Evolutionary conservation across 2,888 invertebrate species (phyloP), one percentile per base, ranked within the genome.

Genomic region (Synanthedon tipuliformis): DNA sequence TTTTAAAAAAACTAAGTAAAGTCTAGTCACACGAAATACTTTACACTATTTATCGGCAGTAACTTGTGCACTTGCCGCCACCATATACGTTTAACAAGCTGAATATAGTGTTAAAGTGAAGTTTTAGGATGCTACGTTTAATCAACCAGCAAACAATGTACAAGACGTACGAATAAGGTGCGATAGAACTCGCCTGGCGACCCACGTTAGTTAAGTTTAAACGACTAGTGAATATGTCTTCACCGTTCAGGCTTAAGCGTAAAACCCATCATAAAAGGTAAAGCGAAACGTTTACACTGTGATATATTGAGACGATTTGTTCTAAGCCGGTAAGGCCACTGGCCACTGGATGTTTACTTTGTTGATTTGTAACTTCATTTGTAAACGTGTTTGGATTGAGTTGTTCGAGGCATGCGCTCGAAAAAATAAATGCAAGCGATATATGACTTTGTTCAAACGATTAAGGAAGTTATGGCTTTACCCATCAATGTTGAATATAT

Each of bases 261-360:
- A 66, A 75, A 73, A 68, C 64, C 65, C 66, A 66, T 76, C 77
- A 77, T 77, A 80, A 77, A 78, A 72, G 67, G 69, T 61, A 64
- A 69, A 68, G 58, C 60, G 61, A 63, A 58, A 16, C 59, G 70
- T 68, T 71, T 64, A 65, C 65, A 59, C 58, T 53, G 69, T 73
- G 70, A 72, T 72, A 61, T 78, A 75, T 71, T 67, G 62, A 63
- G 60, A 64, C 73, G 69, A 75, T 81, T 76, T 78, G 75, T 76
- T 73, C 61, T 65, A 64, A 72, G 63, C 57, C 61, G 57, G 56
- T 59, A 57, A 58, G 57, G 56, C 59, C 60, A 41, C 52, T 48
- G n/a, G 50, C 40, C 18, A 68, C 63, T 66, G 63, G 61, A 58
- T 70, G 69, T 73, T 71, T 76, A 69, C 73, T 58, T 66, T 62